Base-by-base conservation (phyloP, 2,797 vertebrate species). In the Hippocampus kuda region DNA sequence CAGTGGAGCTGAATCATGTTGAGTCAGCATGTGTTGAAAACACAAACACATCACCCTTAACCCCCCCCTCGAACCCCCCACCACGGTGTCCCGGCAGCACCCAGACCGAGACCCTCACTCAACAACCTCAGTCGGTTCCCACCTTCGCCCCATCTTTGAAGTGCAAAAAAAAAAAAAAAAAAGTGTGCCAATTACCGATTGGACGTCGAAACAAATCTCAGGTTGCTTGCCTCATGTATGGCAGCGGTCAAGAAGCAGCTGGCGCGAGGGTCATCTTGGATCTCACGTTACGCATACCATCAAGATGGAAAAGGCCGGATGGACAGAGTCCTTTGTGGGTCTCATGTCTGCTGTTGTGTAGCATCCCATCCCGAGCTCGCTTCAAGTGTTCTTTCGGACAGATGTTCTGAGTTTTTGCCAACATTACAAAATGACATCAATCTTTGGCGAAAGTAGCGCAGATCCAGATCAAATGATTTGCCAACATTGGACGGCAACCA, bases 131-230 rank as follows among this genome's bases (percentile, higher is more conserved):
- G 62, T 67, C 69, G 24, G 83, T 82, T 88, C 82, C 81, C 85
- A 89, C 85, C 80, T 86, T 84, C 74, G 78, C 63, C 73, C 78
- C 73, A 60, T 71, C 87, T 89, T 88, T 88, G 86, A 89, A 88
- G 86, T 80, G 70, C 63, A 75, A 77, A 38, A 34, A 6, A 34
- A 34, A 34, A 30, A 30, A 27, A 30, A 30, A 34, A 34, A 84
- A 79, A 82, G 80, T 75, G 68, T 68, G 79, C 85, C 86, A 86
- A 87, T 87, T 89, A 88, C 84, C 75, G 84, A 88, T 84, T 80
- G 72, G 82, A 88, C 77, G 72, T 80, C 85, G 87, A 89, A 87
- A 89, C 86, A 90, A 90, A 91, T 85, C 89, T 84, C 81, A 80
- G 86, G 84, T 81, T 77, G 84, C 81, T 38, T 72, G 71, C 76